Conservation (phyloP, 1,140 invertebrate genomes). For the Teleopsis dalmanni region DNA sequence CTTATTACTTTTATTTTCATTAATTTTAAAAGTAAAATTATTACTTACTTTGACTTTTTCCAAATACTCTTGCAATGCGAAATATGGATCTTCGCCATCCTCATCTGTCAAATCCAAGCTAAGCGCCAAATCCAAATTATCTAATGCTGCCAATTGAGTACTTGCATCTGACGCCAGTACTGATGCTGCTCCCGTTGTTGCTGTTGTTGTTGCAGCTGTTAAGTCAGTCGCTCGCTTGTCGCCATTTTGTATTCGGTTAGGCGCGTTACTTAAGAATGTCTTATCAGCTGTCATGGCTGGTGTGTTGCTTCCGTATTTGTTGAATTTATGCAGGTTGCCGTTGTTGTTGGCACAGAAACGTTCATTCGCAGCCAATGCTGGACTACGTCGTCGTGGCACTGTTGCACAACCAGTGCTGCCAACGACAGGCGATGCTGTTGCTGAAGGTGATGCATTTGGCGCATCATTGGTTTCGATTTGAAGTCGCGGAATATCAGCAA, state of each 20-base stretch:
- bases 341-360: constrained; percentile 2
- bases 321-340: neutral
- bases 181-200: neutral
- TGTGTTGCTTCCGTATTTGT: neutral
- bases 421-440: constrained; percentile 15
- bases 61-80: constrained; percentile 34
- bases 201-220: constrained; percentile 6
- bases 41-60: constrained; percentile 38
- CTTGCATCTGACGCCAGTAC: neutral
- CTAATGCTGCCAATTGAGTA: constrained; percentile 24
- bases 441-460: constrained; percentile 18
- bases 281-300: constrained; percentile 36
- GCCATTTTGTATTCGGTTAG: constrained; percentile 21
- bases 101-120: constrained; percentile 34
- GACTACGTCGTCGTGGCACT: constrained; percentile 31
- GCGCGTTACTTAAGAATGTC: constrained; percentile 7
- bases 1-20: neutral
- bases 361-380: constrained; percentile 1
- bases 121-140: constrained; percentile 37
- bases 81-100: constrained; percentile 38
- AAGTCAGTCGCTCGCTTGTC: constrained; percentile 26
- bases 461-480: constrained; percentile 42
- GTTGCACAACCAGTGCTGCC: constrained; percentile 41
- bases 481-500: constrained; percentile 31
- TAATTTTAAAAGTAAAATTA: neutral